These are phyloP conservation scores for Oryzaephilus surinamensis DNA, from an alignment of 1,140 invertebrate species.

Conservation along the genomic window DNA sequence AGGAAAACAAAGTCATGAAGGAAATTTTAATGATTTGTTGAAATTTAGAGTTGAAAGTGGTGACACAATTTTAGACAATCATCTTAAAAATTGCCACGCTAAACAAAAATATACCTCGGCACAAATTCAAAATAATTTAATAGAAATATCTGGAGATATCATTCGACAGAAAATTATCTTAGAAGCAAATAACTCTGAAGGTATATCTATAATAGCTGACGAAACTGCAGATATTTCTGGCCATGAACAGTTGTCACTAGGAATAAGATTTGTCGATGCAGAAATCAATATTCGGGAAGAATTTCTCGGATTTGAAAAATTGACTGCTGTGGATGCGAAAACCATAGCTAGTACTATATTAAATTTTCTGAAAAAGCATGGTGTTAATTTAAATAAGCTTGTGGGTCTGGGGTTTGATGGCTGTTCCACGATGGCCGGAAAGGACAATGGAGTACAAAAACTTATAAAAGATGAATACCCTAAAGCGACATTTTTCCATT, in stretches of 20 bases:
- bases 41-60: constrained; percentile 1
- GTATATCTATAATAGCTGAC: constrained; percentile 12
- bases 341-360: constrained; percentile 7
- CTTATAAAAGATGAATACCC: constrained; percentile 28
- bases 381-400: constrained; percentile 10
- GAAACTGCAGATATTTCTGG: constrained; percentile 12
- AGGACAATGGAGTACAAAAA: constrained; percentile 27
- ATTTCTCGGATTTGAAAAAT: constrained; percentile 12
- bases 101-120: constrained; percentile 10
- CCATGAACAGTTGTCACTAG: constrained; percentile 12
- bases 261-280: constrained; percentile 5
- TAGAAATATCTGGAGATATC: constrained; percentile 9
- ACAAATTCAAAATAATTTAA: constrained; percentile 16
- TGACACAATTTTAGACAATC: constrained; percentile 1
- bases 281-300: constrained; percentile 6
- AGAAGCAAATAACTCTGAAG: constrained; percentile 3
- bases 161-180: constrained; percentile 5
- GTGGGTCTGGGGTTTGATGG: constrained; percentile 26
- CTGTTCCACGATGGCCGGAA: constrained; percentile 29
- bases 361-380: constrained; percentile 11
- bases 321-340: constrained; percentile 12
- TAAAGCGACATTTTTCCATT: constrained; percentile 33
- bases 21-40: constrained; percentile 8
- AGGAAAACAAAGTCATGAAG: constrained; percentile 9
- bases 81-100: constrained; percentile 3